Base-by-base conservation (phyloP, 2,888 invertebrate genomes). In the Caenorhabditis imperialis region DNA sequence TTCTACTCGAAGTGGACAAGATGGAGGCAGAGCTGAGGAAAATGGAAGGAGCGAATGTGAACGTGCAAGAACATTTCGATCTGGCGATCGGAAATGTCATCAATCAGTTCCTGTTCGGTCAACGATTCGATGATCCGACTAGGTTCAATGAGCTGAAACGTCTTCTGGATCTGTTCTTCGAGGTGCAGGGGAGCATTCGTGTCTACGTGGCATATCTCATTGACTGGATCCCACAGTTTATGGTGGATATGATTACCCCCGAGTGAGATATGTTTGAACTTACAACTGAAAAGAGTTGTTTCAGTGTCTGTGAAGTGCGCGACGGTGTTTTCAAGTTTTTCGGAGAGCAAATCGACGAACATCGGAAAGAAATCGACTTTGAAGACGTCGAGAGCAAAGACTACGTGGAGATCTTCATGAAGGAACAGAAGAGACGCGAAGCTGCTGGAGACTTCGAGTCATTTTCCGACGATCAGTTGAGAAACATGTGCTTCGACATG, bases 401-500 rank as follows among this genome's bases (percentile, higher is more conserved):
- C 30, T 79, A 53, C 47, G 75, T 75, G 7, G 79, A 80, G 30
- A 70, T 74, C 6, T 80, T 45, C 45, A 33, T 80, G 58, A 78
- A 76, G 30, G 78, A 78, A 45, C 61, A 75, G 47, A 70, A 65
- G 50, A 51, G 47, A 16, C 42, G 78, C 38, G 72, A 76, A 60
- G 57, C 58, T 12, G 55, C 55, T 3, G 75, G 70, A 12, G 77
- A 79, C 22, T 14, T 10, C 10, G 57, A 45, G 6, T 65, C 65
- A 10, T 79, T 75, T 45, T 69, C 60, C 18, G 37, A 69, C 14
- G 62, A 65, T 44, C 78, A 76, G 35, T 47, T 81, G 40, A 25
- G 50, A 18, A 79, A 75, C 55, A 51, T 79, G 60, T 77, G 73
- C 30, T 78, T 81, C 30, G 81, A 81, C 55, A 65, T 81, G 42